Conservation (phyloP, 2,113 vertebrate genomes). For the Fregetta grallaria region DNA sequence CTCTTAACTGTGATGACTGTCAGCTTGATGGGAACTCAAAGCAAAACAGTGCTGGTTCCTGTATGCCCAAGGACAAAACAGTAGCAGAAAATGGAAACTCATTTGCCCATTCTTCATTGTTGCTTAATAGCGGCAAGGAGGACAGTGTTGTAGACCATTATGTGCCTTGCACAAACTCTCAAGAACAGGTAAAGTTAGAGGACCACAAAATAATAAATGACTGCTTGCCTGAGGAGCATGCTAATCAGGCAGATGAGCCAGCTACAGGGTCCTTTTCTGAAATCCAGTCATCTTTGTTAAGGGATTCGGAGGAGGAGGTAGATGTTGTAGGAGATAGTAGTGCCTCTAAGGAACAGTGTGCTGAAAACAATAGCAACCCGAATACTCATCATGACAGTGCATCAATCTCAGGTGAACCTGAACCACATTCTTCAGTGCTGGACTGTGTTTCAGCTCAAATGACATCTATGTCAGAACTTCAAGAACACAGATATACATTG, state of each 20-base stretch:
- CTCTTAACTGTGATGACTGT: conserved; percentile 78
- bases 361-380: conserved; percentile 71
- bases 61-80: conserved; percentile 73
- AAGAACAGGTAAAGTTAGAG: conserved; percentile 81
- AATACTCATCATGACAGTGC: conserved; percentile 67
- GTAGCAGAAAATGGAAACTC: conserved; percentile 79
- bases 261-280: conserved; percentile 78
- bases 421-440: conserved; percentile 74
- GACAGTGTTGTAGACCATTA: conserved; percentile 83
- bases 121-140: conserved; percentile 86
- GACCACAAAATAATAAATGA: conserved; percentile 77
- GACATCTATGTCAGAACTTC: conserved; percentile 86
- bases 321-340: conserved; percentile 88
- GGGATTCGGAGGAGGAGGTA: conserved; percentile 90
- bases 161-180: conserved; percentile 95
- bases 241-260: conserved; percentile 69
- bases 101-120: conserved; percentile 70
- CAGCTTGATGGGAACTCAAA: conserved; percentile 72
- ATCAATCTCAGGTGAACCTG: conserved; percentile 85
- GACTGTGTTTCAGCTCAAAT: conserved; percentile 77
- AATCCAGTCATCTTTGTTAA: conserved; percentile 83
- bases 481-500: conserved; percentile 95
- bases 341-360: conserved; percentile 82
- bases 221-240: conserved; percentile 70
- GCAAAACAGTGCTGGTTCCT: conserved; percentile 72